Evolutionary conservation across 2,888 invertebrate genomes (phyloP), one percentile per base, ranked within the genome.

Genomic region (Nomada fucata): DNA sequence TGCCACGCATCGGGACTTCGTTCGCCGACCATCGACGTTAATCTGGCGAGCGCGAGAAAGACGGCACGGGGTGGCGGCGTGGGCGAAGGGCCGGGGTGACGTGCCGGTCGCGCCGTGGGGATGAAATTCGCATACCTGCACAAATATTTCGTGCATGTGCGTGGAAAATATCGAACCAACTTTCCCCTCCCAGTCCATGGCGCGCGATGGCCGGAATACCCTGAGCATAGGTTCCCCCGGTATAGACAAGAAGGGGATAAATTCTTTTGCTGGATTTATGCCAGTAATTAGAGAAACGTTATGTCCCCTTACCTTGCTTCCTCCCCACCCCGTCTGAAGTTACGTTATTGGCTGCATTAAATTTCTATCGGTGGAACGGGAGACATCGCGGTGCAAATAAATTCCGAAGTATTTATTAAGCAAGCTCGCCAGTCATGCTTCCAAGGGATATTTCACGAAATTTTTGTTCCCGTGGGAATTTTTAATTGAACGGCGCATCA

Each of bases 101-200:
- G 20, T 13, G 53, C 20, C 26, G 47, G 59, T 50, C 29, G 82
- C 53, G 50, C 36, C 72, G 73, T 47, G 80, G 68, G 86, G 74
- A 80, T 75, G 79, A 87, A 87, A 84, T 84, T 82, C 85, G 72
- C 82, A 67, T 85, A 87, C 84, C 82, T 84, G 74, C 73, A 81
- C 82, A 82, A 87, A 87, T 87, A 87, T 87, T 87, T 87, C 84
- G 67, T 76, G 63, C 78, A 76, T 76, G 70, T 73, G 72, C 83
- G 81, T 76, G 86, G 73, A 79, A 81, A 84, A 86, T 87, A 85
- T 85, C 81, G 70, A 80, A 78, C 75, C 60, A 47, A 63, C 76
- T 71, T 70, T 75, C 77, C 69, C 65, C 65, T 50, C 80, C 76
- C 23, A 23, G 50, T 67, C 69, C 69, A 36, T 77, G 59, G 57